A percentile compares a stretch with the other conserved stretches of the same genome.
phyloP scores from a whole-genome alignment of 2,888 invertebrate genomes.

The Sarcophaga carnaria region DNA sequence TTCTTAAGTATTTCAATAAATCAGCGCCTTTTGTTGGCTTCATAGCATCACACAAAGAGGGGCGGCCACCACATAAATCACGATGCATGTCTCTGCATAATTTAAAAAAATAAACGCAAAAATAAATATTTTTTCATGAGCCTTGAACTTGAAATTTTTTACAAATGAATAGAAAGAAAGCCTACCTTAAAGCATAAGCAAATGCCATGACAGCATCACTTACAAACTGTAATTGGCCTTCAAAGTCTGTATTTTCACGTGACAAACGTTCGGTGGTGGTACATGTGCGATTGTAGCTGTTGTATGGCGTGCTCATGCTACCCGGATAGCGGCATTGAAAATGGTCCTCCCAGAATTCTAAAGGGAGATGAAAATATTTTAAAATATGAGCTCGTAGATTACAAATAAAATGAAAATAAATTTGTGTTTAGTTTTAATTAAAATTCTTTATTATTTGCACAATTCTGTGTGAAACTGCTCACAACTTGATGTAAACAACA shows the following conservation, averaged over 20 bases:
- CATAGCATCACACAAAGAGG: slow-evolving; percentile 94
- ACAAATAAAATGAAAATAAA: no score
- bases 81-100: slow-evolving; percentile 90
- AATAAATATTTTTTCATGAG: not conserved
- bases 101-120: slow-evolving; percentile 47
- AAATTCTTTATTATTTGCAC: no score
- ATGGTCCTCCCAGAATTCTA: slow-evolving; percentile 97
- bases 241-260: slow-evolving; percentile 91
- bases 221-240: slow-evolving; percentile 97
- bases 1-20: slow-evolving; percentile 90
- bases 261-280: slow-evolving; percentile 90
- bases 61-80: slow-evolving; percentile 88
- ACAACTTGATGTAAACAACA: no score
- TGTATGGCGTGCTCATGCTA: slow-evolving; percentile 91
- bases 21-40: slow-evolving; percentile 93
- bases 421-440: no score
- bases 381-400: no score
- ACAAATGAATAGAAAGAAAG: slow-evolving; percentile 73
- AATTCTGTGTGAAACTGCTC: no score
- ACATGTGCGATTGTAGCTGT: slow-evolving; percentile 88
- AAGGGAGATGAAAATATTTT: not conserved
- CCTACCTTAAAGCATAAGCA: slow-evolving; percentile 92
- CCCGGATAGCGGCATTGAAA: slow-evolving; percentile 94
- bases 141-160: no score
- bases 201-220: slow-evolving; percentile 98